Percentiles rank a stretch among this genome's conserved stretches.
These are phyloP conservation scores for Cephalopachus bancanus DNA, from an alignment of 2,797 vertebrate genomes.

Conservation along the genomic window DNA sequence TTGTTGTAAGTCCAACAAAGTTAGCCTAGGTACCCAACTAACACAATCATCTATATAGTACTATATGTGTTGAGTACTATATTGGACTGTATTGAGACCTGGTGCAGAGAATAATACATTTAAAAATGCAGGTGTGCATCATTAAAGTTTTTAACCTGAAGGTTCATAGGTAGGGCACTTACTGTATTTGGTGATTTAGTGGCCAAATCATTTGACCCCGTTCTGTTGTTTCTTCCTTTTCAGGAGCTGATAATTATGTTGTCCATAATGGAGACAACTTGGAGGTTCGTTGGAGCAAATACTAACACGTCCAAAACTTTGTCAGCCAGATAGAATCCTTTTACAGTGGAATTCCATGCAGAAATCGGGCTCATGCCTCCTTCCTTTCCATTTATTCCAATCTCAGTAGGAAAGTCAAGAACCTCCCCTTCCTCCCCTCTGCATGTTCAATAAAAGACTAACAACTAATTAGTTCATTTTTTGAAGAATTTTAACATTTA, in stretches of 20 bases:
- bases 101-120: too few species aligned
- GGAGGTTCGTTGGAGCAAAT: slow-evolving; percentile 66
- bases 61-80: too few species aligned
- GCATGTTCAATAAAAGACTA: slow-evolving; percentile 49
- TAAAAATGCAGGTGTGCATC: too few species aligned
- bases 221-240: slow-evolving; percentile 15
- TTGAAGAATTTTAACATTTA: not conserved
- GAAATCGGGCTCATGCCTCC: not conserved
- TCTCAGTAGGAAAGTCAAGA: not conserved
- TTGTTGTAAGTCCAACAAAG: too few species aligned
- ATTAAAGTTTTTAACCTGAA: too few species aligned
- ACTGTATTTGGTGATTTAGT: not conserved
- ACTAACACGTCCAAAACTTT: slow-evolving; percentile 44
- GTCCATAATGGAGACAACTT: slow-evolving; percentile 68
- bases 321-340: not conserved
- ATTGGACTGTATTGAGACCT: too few species aligned
- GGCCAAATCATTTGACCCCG: not conserved
- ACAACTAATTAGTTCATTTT: not conserved
- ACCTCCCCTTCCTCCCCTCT: not conserved
- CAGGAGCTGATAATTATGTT: slow-evolving; percentile 75
- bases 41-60: too few species aligned
- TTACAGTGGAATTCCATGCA: not conserved
- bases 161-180: too few species aligned
- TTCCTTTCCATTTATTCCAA: not conserved
- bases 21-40: too few species aligned